Conservation (phyloP, 2,888 invertebrate species). For the Charanyca ferruginea region DNA sequence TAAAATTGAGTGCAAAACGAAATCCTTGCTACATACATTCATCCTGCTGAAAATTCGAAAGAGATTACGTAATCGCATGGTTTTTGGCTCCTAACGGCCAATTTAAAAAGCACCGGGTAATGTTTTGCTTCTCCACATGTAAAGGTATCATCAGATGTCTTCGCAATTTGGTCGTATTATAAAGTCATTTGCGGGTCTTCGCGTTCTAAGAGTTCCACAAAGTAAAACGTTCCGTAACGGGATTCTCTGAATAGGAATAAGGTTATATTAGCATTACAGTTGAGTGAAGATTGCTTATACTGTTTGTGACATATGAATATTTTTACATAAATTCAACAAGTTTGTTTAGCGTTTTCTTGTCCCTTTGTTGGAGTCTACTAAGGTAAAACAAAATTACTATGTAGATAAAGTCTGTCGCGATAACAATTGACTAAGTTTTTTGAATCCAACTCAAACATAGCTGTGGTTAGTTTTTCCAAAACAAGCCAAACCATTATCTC, state of each 20-base stretch:
- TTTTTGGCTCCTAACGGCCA: conserved; percentile 48
- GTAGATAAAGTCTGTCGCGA: background rate
- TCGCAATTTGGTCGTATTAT: conserved; percentile 77
- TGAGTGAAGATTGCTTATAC: conserved; percentile 54
- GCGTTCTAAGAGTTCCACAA: conserved; percentile 62
- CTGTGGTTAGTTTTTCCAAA: too few species aligned
- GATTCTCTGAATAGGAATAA: conserved; percentile 70
- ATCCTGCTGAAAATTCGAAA: conserved; percentile 49
- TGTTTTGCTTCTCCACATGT: conserved; percentile 44
- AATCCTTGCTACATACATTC: conserved; percentile 50
- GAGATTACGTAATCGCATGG: conserved; percentile 55
- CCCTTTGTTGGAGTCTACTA: conserved; percentile 1
- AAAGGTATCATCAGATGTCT: conserved; percentile 60
- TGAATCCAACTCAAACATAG: too few species aligned
- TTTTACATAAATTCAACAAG: conserved; percentile 51
- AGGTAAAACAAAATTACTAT: background rate
- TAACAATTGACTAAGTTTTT: background rate
- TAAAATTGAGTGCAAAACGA: conserved; percentile 47
- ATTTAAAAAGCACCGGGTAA: conserved; percentile 56
- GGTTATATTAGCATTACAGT: conserved; percentile 66
- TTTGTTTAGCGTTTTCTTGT: conserved; percentile 8
- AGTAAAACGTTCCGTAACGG: conserved; percentile 74
- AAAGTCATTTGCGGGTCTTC: conserved; percentile 76
- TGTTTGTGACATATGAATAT: conserved; percentile 58
- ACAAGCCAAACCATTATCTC: too few species aligned